Evolutionary conservation across 2,888 invertebrate genomes (phyloP).

Genomic region (Platynereis dumerilii): DNA sequence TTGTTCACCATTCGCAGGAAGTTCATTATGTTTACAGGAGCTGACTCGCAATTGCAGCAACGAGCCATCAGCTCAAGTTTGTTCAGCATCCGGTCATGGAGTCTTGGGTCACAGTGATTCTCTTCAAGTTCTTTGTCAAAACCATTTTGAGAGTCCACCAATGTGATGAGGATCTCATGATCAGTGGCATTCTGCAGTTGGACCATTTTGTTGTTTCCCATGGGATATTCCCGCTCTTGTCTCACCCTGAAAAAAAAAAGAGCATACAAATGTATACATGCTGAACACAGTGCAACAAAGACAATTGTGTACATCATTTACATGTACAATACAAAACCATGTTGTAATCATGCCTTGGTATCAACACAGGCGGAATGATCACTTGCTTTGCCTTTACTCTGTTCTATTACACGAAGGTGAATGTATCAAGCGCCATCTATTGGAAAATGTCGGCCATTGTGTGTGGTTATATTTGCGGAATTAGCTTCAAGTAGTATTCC

Average conservation of each 20-base stretch:
- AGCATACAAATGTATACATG: no score
- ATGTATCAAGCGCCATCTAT: no score
- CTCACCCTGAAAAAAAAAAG: background rate
- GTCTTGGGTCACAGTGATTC: background rate
- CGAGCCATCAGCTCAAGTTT: background rate
- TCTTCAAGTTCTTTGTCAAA: slow-evolving; percentile 7
- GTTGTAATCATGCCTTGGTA: no score
- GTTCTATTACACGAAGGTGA: no score
- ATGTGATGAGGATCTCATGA: background rate
- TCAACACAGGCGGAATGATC: no score
- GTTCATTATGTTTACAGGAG: background rate
- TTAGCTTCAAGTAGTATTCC: no score
- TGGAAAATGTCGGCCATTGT: no score
- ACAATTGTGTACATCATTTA: background rate
- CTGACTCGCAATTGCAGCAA: background rate
- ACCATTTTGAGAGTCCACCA: background rate
- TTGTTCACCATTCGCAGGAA: background rate
- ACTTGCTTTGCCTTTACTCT: no score
- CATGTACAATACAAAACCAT: no score
- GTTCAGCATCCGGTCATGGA: background rate
- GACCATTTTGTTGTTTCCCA: background rate
- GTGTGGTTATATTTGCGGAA: no score
- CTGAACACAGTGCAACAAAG: no score
- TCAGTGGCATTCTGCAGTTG: background rate
- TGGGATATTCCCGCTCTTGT: slow-evolving; percentile 4